Percentiles rank a stretch among this genome's conserved stretches.
Conservation (phyloP, 1,140 invertebrate species). For the Saccostrea glomerata region DNA sequence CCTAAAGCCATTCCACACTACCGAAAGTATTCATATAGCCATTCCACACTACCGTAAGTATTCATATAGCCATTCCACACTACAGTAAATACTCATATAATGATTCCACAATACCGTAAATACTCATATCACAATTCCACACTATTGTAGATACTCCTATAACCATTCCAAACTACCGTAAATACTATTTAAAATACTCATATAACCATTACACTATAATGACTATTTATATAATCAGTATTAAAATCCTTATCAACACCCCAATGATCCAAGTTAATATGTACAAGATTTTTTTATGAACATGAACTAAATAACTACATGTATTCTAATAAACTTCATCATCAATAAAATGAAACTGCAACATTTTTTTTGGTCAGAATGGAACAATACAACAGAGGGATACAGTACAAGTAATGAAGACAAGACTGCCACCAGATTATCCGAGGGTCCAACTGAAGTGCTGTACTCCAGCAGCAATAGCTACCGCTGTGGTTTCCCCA, state of each 20-base stretch:
- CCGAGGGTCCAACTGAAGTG: constrained; percentile 61
- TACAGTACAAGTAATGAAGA: constrained; percentile 73
- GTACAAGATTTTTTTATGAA: too few relatives aligned
- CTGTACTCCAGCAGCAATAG: constrained; percentile 68
- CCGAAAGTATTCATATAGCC: constrained; percentile 63
- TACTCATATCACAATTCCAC: too few relatives aligned
- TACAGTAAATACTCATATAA: too few relatives aligned
- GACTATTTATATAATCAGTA: constrained; percentile 61
- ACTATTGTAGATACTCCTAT: too few relatives aligned
- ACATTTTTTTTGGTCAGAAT: constrained; percentile 65
- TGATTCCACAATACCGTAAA: not conserved
- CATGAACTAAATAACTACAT: too few relatives aligned
- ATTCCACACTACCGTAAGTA: constrained; percentile 73
- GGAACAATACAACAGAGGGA: constrained; percentile 63
- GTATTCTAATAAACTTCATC: too few relatives aligned
- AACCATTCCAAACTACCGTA: constrained; percentile 73
- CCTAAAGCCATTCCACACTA: not conserved
- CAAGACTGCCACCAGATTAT: constrained; percentile 67
- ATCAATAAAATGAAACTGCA: too few relatives aligned
- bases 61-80: not conserved
- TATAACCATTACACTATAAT: constrained; percentile 38
- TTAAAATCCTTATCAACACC: too few relatives aligned
- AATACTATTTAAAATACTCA: constrained; percentile 32
- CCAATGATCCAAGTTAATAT: too few relatives aligned
- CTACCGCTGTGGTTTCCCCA: constrained; percentile 65